Conservation (phyloP, 2,113 vertebrate species). For the Alaudala cheleensis region DNA sequence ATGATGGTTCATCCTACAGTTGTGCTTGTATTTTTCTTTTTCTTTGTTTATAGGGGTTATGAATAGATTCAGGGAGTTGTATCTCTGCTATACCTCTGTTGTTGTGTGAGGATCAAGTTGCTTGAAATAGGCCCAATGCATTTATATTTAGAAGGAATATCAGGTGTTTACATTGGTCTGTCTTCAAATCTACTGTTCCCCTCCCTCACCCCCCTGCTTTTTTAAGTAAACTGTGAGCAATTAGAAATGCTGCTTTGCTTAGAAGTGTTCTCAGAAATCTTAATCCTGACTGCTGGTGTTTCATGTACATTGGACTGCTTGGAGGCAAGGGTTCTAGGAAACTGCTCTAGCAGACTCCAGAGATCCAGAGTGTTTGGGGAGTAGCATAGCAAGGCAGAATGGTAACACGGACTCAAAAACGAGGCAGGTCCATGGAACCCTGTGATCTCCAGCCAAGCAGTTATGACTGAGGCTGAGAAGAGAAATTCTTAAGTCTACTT, state of each 20-base stretch:
- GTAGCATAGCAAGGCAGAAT: not conserved
- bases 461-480: not conserved
- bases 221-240: not conserved
- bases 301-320: not conserved
- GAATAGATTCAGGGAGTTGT: not conserved
- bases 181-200: not conserved
- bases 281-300: not conserved
- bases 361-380: not conserved
- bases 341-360: not conserved
- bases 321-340: not conserved
- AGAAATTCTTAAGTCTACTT: not conserved
- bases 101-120: accelerated
- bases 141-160: not conserved
- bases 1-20: not conserved
- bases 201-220: not conserved
- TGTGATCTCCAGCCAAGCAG: not conserved
- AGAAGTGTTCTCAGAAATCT: not conserved
- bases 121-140: not conserved
- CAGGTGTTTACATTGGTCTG: not conserved
- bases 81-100: not conserved
- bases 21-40: not conserved
- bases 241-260: not conserved
- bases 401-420: not conserved
- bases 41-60: not conserved
- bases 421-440: not conserved